Conservation (phyloP, 2,888 invertebrate species). For the Dioctria rufipes region DNA sequence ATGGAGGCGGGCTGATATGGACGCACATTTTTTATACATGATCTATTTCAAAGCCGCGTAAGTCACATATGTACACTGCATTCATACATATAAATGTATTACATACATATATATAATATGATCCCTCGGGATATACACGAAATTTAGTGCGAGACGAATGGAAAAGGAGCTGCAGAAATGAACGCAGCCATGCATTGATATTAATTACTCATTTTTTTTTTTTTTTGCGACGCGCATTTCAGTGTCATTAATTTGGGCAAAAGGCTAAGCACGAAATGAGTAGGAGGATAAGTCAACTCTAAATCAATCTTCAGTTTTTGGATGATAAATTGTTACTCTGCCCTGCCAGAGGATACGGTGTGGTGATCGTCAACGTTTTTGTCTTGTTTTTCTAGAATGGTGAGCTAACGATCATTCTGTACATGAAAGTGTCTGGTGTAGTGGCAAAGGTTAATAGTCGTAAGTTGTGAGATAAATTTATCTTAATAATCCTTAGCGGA, state of each 20-base stretch:
- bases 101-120: too few species aligned
- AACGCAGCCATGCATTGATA: neutral
- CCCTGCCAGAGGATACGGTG: neutral
- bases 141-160: neutral
- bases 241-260: neutral
- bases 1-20: neutral
- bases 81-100: neutral
- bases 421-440: too few species aligned
- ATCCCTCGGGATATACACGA: neutral
- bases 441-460: too few species aligned
- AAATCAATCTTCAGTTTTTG: neutral
- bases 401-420: too few species aligned
- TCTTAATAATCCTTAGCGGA: too few species aligned
- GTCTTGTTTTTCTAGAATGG: too few species aligned
- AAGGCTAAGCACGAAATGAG: neutral
- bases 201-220: neutral
- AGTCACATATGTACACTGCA: neutral
- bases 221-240: too few species aligned
- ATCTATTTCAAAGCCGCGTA: neutral
- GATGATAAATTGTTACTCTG: neutral
- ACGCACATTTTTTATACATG: neutral
- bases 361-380: too few species aligned
- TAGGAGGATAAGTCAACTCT: neutral
- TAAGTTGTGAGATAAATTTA: too few species aligned
- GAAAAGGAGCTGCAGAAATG: neutral